Conservation (phyloP, 2,888 invertebrate genomes). For the Platynereis dumerilii region DNA sequence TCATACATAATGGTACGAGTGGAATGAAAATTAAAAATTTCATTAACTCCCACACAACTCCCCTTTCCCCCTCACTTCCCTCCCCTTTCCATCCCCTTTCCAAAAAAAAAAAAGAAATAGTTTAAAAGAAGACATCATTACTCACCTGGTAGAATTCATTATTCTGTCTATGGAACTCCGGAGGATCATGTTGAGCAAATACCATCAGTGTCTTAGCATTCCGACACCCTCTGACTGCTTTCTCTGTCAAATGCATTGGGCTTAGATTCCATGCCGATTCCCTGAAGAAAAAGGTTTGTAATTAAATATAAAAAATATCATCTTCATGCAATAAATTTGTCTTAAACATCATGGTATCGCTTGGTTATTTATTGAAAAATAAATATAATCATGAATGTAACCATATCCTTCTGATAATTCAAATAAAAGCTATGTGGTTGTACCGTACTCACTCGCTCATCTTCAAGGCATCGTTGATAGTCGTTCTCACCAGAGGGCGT, state of each 20-base stretch:
- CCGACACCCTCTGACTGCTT: not conserved
- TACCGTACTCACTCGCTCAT: slow-evolving; percentile 10
- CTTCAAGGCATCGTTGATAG: not conserved
- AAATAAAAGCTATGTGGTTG: too few species aligned
- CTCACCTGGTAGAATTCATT: slow-evolving; percentile 6
- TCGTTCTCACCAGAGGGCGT: slow-evolving; percentile 3
- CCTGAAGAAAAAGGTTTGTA: not conserved
- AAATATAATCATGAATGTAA: too few species aligned
- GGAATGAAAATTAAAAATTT: too few species aligned
- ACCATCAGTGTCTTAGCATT: not conserved
- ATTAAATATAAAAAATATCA: not conserved
- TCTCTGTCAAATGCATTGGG: not conserved
- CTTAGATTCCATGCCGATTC: slow-evolving; percentile 12
- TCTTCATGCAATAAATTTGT: not conserved
- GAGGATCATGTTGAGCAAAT: slow-evolving; percentile 7
- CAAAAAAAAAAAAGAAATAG: too few species aligned
- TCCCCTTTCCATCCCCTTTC: too few species aligned
- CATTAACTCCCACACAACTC: too few species aligned
- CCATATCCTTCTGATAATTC: too few species aligned
- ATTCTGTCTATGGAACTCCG: slow-evolving; percentile 9
- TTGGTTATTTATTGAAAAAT: too few species aligned
- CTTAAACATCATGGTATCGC: too few species aligned
- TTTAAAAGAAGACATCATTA: not conserved
- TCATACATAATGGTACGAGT: too few species aligned
- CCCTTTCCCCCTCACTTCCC: too few species aligned